These are phyloP conservation scores for Nemotelus nigrinus DNA, from an alignment of 2,888 invertebrate species.

Conservation along the genomic window DNA sequence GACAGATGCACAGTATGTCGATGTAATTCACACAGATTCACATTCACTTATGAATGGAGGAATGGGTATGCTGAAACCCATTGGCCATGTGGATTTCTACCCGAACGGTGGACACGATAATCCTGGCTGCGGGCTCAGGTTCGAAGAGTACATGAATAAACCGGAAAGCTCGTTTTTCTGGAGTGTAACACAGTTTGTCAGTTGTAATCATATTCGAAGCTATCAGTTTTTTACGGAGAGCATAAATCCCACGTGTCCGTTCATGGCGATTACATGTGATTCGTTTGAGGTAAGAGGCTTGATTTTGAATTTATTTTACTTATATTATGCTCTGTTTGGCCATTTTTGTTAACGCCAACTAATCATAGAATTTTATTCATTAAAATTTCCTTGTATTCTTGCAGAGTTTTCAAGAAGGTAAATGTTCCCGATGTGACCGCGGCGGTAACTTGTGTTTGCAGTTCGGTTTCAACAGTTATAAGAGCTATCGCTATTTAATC, in stretches of 20 bases:
- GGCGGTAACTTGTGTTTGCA: conserved; percentile 75
- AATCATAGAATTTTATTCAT: not conserved
- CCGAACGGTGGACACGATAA: conserved; percentile 89
- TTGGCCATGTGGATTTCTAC: conserved; percentile 91
- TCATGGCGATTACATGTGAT: conserved; percentile 80
- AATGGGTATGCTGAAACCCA: conserved; percentile 82
- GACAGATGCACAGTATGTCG: conserved; percentile 88
- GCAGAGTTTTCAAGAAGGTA: conserved; percentile 74
- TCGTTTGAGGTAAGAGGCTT: conserved; percentile 73
- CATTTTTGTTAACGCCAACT: not conserved
- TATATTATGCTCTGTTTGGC: not conserved
- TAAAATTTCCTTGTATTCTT: conserved; percentile 51
- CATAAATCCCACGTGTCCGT: conserved; percentile 80
- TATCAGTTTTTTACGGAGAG: conserved; percentile 87
- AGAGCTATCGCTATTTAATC: conserved; percentile 67
- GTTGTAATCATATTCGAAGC: conserved; percentile 89
- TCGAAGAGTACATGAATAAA: conserved; percentile 70
- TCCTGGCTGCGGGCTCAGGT: conserved; percentile 73
- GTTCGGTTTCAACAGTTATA: conserved; percentile 73
- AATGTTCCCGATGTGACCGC: conserved; percentile 75
- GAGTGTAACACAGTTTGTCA: conserved; percentile 70
- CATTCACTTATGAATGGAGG: conserved; percentile 79
- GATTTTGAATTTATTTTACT: not conserved
- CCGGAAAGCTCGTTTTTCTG: conserved; percentile 71
- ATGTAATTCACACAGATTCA: conserved; percentile 89